Evolutionary conservation across 53 echinoderm and acorn worm species (phyloP).

Genomic region (Apostichopus leukothele): DNA sequence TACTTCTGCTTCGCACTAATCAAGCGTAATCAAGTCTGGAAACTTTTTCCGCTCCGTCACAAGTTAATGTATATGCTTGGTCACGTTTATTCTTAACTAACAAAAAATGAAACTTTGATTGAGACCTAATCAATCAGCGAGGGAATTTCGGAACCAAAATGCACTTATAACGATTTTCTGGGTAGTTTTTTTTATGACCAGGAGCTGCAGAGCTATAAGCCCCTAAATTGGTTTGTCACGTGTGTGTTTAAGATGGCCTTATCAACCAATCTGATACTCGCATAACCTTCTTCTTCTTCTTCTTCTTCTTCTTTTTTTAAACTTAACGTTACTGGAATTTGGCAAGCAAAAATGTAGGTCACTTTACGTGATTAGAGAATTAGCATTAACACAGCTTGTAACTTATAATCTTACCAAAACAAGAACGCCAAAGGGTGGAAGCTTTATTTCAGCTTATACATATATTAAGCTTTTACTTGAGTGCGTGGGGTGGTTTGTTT

Average conservation of each 20-base stretch:
- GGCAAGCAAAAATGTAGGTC: background rate
- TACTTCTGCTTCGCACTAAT: background rate
- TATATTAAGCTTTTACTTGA: background rate
- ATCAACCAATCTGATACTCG: background rate
- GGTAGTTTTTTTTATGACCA: background rate
- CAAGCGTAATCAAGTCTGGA: background rate
- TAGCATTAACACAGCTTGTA: background rate
- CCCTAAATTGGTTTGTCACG: slow-evolving; percentile 2
- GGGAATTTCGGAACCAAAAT: background rate
- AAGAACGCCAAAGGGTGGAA: background rate
- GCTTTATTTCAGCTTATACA: background rate
- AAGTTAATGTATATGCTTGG: background rate
- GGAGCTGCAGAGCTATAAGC: background rate
- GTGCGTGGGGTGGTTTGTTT: no score
- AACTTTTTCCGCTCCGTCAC: background rate
- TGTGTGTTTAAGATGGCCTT: background rate
- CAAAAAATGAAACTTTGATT: background rate
- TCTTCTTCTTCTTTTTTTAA: background rate
- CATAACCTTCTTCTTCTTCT: background rate
- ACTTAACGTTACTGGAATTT: background rate
- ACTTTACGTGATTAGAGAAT: slow-evolving; percentile 8
- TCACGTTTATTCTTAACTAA: background rate
- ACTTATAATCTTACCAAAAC: background rate
- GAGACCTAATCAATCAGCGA: slow-evolving; percentile 1
- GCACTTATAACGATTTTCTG: slow-evolving; percentile 4